Evolutionary conservation across 2,113 vertebrate species (phyloP).

Genomic region (Okapia johnstoni): DNA sequence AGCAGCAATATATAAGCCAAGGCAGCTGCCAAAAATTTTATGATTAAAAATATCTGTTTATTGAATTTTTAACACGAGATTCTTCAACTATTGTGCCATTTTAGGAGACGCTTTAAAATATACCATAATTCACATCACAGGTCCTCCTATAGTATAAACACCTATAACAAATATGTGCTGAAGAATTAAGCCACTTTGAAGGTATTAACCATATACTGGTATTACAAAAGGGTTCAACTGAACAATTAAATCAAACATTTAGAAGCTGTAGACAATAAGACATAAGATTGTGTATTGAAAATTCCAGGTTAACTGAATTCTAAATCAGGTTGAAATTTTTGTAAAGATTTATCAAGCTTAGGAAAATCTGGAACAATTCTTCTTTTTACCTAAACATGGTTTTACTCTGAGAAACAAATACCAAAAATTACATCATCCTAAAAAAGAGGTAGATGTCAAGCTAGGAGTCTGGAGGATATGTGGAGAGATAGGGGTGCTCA

Average conservation of each 20-base stretch:
- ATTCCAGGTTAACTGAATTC: not conserved
- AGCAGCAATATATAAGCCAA: not conserved
- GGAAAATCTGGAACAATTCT: not conserved
- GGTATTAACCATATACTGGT: not conserved
- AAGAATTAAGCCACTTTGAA: not conserved
- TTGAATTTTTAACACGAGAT: not conserved
- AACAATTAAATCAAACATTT: constrained; percentile 16
- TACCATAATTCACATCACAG: not conserved
- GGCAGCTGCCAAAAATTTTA: not conserved
- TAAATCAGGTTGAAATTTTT: not conserved
- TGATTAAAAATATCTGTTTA: not conserved
- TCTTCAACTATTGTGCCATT: not conserved
- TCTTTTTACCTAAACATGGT: not conserved
- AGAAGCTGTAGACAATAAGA: not conserved
- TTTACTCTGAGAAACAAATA: not conserved
- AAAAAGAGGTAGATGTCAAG: not conserved
- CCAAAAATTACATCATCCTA: not conserved
- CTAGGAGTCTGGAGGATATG: not conserved
- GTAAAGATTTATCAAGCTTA: not conserved
- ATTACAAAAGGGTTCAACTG: not conserved
- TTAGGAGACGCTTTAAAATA: not conserved
- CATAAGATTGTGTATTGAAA: not conserved
- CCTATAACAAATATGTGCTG: not conserved
- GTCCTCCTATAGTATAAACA: not conserved
- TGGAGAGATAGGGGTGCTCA: not conserved